phyloP scores from a whole-genome alignment of 2,797 vertebrate genomes.

The Sarcoramphus papa region DNA sequence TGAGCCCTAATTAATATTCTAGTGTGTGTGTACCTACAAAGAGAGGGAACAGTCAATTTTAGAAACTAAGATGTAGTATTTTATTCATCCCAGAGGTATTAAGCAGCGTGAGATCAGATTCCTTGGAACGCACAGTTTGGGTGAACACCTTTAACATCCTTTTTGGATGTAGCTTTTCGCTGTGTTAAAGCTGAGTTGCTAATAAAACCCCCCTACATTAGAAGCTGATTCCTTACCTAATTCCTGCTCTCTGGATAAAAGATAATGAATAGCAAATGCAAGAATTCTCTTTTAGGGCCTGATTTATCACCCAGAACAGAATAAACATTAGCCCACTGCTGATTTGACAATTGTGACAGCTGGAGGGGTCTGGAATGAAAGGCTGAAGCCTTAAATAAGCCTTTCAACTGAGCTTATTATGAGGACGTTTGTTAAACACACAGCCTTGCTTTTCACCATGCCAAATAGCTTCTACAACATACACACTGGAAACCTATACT shows the following conservation, averaged over 20 bases:
- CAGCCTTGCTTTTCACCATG: not conserved
- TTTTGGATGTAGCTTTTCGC: not conserved
- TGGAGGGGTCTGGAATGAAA: slow-evolving; percentile 1
- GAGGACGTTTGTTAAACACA: not conserved
- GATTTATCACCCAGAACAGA: slow-evolving; percentile 40
- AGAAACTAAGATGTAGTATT: not conserved
- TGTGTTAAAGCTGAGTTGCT: not conserved
- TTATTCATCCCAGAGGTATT: not conserved
- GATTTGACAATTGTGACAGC: slow-evolving; percentile 16
- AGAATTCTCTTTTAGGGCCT: not conserved
- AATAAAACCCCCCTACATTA: not conserved
- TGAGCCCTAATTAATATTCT: not conserved
- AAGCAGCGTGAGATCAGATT: not conserved
- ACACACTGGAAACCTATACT: not conserved
- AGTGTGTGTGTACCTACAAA: not conserved
- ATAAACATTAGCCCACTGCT: not conserved
- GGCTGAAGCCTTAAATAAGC: slow-evolving; percentile 25
- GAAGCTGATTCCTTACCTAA: not conserved
- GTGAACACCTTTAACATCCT: not conserved
- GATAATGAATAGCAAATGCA: not conserved
- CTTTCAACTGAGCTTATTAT: slow-evolving; percentile 21
- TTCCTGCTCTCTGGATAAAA: not conserved
- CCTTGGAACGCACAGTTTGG: not conserved
- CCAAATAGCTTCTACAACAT: not conserved
- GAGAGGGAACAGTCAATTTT: not conserved